phyloP scores from a whole-genome alignment of 2,888 invertebrate species.

The Cryptocephalus primarius region DNA sequence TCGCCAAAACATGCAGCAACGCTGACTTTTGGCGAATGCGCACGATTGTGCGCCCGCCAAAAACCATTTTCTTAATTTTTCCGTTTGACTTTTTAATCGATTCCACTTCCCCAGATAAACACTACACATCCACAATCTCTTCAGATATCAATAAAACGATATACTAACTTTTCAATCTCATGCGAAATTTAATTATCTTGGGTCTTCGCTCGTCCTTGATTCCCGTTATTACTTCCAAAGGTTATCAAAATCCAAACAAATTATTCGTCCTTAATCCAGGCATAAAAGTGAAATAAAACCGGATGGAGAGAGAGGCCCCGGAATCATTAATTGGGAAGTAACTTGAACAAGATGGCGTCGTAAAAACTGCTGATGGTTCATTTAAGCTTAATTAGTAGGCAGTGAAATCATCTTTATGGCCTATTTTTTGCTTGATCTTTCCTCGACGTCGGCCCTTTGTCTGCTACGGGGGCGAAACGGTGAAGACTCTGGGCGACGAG shows the following conservation, averaged over 20 bases:
- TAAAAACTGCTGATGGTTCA: conserved; percentile 38
- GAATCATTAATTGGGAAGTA: conserved; percentile 33
- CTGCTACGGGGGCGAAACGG: background rate
- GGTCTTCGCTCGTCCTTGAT: background rate
- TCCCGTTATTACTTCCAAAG: background rate
- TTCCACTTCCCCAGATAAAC: too few relatives aligned
- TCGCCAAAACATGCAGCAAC: too few relatives aligned
- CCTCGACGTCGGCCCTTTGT: conserved; percentile 1
- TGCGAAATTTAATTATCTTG: too few relatives aligned
- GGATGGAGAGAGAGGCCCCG: conserved; percentile 19
- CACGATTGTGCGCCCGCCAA: too few relatives aligned
- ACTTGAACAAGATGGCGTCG: conserved; percentile 33
- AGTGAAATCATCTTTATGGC: conserved; percentile 30
- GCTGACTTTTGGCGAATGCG: too few relatives aligned
- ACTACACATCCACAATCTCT: too few relatives aligned
- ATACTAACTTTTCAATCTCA: too few relatives aligned
- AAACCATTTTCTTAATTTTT: too few relatives aligned
- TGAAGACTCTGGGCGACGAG: background rate
- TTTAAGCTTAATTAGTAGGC: conserved; percentile 36
- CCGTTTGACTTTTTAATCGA: too few relatives aligned
- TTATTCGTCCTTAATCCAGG: conserved; percentile 19
- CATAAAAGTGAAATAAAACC: conserved; percentile 22
- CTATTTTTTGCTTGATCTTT: conserved; percentile 6
- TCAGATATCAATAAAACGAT: too few relatives aligned
- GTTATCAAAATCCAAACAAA: conserved; percentile 22